These are phyloP conservation scores for Gasterosteus nipponicus DNA, from an alignment of 2,113 vertebrate genomes.

Conservation along the genomic window DNA sequence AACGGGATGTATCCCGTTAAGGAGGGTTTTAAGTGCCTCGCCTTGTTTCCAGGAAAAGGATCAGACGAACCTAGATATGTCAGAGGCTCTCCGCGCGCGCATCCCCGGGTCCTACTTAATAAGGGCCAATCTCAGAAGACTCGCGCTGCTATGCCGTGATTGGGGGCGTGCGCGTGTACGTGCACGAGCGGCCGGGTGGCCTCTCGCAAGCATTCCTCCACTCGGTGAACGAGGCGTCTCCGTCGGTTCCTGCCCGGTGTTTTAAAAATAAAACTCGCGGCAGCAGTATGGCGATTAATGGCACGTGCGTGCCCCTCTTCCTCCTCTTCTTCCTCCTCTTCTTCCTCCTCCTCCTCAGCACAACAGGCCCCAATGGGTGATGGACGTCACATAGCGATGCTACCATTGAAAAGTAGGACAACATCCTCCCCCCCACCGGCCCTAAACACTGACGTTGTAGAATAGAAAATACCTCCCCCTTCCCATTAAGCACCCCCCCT, in stretches of 20 bases:
- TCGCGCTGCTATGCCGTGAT: conserved; percentile 7
- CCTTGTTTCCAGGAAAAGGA: conserved; percentile 51
- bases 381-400: conserved; percentile 80
- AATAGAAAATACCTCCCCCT: conserved; percentile 47
- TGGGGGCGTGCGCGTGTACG: background rate
- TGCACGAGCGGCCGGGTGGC: conserved; percentile 9
- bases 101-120: conserved; percentile 34
- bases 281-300: conserved; percentile 51
- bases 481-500: background rate
- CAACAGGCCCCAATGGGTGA: conserved; percentile 67
- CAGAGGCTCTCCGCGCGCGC: conserved; percentile 49
- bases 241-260: background rate
- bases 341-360: conserved; percentile 33
- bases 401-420: conserved; percentile 76
- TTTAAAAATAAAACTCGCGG: conserved; percentile 29
- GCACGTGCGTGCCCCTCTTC: conserved; percentile 26
- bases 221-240: conserved; percentile 32
- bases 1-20: background rate
- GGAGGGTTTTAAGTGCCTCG: conserved; percentile 22
- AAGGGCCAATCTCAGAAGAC: conserved; percentile 33
- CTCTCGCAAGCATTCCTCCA: conserved; percentile 59
- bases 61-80: conserved; percentile 50
- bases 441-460: conserved; percentile 66
- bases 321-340: conserved; percentile 13
- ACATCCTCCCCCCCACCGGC: conserved; percentile 62